A percentile compares a stretch with the other conserved stretches of the same genome.
phyloP scores from a whole-genome alignment of 2,888 invertebrate species.

The Lepidocyrtoides sp. region DNA sequence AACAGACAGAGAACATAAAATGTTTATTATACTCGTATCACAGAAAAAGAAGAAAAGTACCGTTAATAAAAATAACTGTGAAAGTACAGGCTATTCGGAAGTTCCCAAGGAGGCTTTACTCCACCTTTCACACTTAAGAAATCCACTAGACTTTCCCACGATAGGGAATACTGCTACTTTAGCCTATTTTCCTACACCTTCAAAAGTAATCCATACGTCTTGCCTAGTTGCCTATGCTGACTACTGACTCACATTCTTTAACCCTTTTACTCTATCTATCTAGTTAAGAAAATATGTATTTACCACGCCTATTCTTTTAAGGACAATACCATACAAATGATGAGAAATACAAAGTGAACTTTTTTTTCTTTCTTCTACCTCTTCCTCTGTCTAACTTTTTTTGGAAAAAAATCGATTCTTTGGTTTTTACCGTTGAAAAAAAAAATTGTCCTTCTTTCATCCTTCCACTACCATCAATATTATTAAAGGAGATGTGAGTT shows the following conservation, averaged over 20 bases:
- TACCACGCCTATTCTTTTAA: not conserved
- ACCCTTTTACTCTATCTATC: too few species aligned
- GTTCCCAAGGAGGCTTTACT: conserved; percentile 13
- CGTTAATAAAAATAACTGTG: too few species aligned
- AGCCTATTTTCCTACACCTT: not conserved
- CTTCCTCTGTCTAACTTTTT: not conserved
- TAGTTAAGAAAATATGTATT: not conserved
- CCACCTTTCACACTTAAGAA: conserved; percentile 22
- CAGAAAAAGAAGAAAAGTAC: too few species aligned
- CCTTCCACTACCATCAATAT: not conserved
- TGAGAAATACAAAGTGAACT: conserved; percentile 43
- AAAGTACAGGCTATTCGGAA: too few species aligned
- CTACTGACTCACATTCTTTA: not conserved
- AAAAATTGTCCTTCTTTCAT: conserved; percentile 1
- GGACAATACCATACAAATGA: conserved; percentile 44
- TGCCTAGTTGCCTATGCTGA: not conserved
- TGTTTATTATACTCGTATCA: too few species aligned
- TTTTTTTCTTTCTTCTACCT: conserved; percentile 5
- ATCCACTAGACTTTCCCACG: conserved; percentile 23
- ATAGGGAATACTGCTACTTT: conserved; percentile 17
- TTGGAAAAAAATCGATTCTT: conserved; percentile 49
- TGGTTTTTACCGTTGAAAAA: conserved; percentile 35
- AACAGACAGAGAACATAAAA: not conserved
- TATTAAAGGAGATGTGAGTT: not conserved
- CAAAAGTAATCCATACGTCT: not conserved